Conservation (phyloP, 2,888 invertebrate genomes). For the Serrognathus titanus region DNA sequence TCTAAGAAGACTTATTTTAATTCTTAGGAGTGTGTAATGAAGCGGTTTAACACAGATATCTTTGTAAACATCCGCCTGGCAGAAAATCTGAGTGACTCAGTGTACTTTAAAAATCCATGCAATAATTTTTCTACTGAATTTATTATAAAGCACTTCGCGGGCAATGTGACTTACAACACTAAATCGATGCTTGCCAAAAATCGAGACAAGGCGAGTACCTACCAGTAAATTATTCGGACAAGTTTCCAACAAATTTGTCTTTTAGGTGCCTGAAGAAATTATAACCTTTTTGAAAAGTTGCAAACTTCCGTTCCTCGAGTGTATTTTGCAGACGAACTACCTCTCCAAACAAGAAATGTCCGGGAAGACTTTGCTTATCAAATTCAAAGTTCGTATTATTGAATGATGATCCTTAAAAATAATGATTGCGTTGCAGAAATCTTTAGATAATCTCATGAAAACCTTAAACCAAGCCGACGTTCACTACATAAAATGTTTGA, state of each 20-base stretch:
- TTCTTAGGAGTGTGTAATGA: conserved; percentile 30
- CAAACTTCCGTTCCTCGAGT: conserved; percentile 23
- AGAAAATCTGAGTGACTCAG: conserved; percentile 20
- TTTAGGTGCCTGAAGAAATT: conserved; percentile 35
- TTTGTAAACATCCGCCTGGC: conserved; percentile 27
- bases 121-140: conserved; percentile 34
- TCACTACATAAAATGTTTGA: conserved; percentile 47
- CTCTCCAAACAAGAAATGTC: conserved; percentile 6
- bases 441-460: conserved; percentile 42
- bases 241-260: too few species aligned
- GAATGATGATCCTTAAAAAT: not conserved
- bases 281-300: conserved; percentile 25
- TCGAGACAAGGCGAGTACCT: conserved; percentile 41
- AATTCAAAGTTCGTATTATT: conserved; percentile 34
- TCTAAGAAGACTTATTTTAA: not conserved
- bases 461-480: conserved; percentile 42
- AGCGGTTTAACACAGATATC: conserved; percentile 30
- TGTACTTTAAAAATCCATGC: conserved; percentile 23
- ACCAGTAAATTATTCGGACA: too few species aligned
- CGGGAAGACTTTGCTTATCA: conserved; percentile 37
- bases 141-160: conserved; percentile 44
- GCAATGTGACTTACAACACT: conserved; percentile 42
- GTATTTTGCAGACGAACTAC: conserved; percentile 18
- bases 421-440: conserved; percentile 22
- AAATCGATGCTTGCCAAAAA: conserved; percentile 43